Base-by-base conservation (phyloP, 2,113 vertebrate genomes). In the Lasiurus borealis region DNA sequence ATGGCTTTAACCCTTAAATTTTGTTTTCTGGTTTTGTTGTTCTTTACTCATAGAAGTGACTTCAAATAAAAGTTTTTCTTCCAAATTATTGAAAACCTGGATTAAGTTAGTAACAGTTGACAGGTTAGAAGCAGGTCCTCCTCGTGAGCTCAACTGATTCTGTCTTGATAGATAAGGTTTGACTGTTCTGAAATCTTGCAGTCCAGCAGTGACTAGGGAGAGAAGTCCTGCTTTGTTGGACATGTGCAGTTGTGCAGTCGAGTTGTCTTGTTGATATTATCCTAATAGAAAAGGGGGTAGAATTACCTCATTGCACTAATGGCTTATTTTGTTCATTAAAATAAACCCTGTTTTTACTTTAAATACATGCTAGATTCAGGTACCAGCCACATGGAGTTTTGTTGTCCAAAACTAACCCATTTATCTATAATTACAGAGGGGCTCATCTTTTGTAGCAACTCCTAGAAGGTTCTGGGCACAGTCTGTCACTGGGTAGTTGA, bases 1-100 rank as follows among this genome's bases (percentile, higher is more conserved):
- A n/a, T n/a, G 90, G 36, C 29, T 94, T 9, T 40, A 90, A 66
- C 94, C 81, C 54, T 46, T 72, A 25, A 2, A 46, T 80, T 69
- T 89, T 0, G 0, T 36, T 95, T 57, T 52, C 57, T 19, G 73
- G 48, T 92, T 92, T 88, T 75, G 14, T 27, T 29, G 14, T 13
- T 36, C 13, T 66, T 66, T 96, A 85, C 8, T 89, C 11, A n/a
- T 40, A 75, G 48, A 13, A 23, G 3, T 80, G 48, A n/a, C 44
- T 89, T 71, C 57, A 62, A 69, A 69, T 90, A 29, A 59, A 95
- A 77, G 13, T 12, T 5, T 46, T 76, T 97, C 14, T 86, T 80
- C 2, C 52, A 36, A 40, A 83, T 84, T 10, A 29, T 11, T 40
- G 64, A 16, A 96, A 96, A 5, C 72, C 36, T 77, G 9, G 68